Evolutionary conservation across 2,888 invertebrate species (phyloP).

Genomic region (Beris chalybata): DNA sequence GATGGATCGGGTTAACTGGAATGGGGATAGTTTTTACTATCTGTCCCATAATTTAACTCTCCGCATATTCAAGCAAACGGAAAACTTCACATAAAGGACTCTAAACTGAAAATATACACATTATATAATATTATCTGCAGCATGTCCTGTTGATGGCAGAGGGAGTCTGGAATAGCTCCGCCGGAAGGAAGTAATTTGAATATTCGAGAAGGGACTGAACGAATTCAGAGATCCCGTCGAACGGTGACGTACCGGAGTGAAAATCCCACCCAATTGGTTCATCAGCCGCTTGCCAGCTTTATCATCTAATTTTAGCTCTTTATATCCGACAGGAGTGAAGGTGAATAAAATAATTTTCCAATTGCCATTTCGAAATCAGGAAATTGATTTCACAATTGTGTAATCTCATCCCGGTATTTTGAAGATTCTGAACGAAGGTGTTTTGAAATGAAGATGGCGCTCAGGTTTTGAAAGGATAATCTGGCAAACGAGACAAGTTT

Average conservation of each 20-base stretch:
- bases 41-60: too few relatives aligned
- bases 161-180: conserved; percentile 14
- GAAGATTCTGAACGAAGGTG: too few relatives aligned
- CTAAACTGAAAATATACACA: too few relatives aligned
- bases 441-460: too few relatives aligned
- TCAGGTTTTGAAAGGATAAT: too few relatives aligned
- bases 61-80: too few relatives aligned
- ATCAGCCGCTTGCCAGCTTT: neutral
- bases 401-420: neutral
- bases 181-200: conserved; percentile 36
- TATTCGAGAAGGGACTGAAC: conserved; percentile 29
- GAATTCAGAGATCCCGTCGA: conserved; percentile 7
- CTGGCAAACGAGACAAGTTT: too few relatives aligned
- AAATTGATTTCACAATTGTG: conserved; percentile 33
- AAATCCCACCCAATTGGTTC: neutral
- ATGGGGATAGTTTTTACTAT: too few relatives aligned
- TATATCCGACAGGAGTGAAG: conserved; percentile 3
- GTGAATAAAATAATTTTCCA: conserved; percentile 33
- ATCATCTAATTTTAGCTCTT: too few relatives aligned
- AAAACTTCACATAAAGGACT: too few relatives aligned
- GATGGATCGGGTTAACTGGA: too few relatives aligned
- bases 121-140: neutral
- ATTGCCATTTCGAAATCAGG: conserved; percentile 33
- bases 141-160: neutral
- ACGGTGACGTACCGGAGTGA: neutral